Evolutionary conservation across 2,797 vertebrate genomes (phyloP), one percentile per base, ranked within the genome.

Genomic region (Eulemur mongoz): DNA sequence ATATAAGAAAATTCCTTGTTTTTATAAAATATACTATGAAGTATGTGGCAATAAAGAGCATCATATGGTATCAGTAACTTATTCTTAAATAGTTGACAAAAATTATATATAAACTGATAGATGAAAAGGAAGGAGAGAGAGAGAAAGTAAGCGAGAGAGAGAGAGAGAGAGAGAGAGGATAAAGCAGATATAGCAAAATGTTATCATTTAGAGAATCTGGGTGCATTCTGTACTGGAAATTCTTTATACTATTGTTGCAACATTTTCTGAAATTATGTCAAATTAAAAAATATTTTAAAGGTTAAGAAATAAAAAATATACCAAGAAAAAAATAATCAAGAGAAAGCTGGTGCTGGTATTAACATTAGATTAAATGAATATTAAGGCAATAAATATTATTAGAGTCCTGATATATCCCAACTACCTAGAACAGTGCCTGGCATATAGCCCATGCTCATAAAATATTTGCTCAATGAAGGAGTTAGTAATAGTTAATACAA

Each of bases 271-370:
- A 84, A 94, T 59, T 38, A 52, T 38, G 30, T 45, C 30, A 80
- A 92, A 89, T 48, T 73, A 25, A 8, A 82, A 14, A 35, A 8
- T 52, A 30, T 54, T 70, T 45, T 17, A 32, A 50, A 76, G 15
- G 17, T 45, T 89, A 89, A 88, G 17, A 48, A 80, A 92, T 54
- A 52, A 63, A 88, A 96, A 84, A 75, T 52, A 85, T 52, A 73
- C 14, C 23, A 82, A 57, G 45, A 54, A 80, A 76, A 83, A 73
- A 50, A 32, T 17, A 13, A 63, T 52, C 61, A 63, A 93, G 72
- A 87, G 52, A 63, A 88, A 52, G 20, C 45, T 82, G 52, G 9
- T 54, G 25, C 45, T 82, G 52, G 12, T 48, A 70, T 63, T 81
- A 89, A 81, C 40, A 73, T 67, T 72, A 89, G 22, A 82, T 15